Evolutionary conservation across 2,113 vertebrate species (phyloP), one percentile per base, ranked within the genome.

Genomic region (Motacilla alba): DNA sequence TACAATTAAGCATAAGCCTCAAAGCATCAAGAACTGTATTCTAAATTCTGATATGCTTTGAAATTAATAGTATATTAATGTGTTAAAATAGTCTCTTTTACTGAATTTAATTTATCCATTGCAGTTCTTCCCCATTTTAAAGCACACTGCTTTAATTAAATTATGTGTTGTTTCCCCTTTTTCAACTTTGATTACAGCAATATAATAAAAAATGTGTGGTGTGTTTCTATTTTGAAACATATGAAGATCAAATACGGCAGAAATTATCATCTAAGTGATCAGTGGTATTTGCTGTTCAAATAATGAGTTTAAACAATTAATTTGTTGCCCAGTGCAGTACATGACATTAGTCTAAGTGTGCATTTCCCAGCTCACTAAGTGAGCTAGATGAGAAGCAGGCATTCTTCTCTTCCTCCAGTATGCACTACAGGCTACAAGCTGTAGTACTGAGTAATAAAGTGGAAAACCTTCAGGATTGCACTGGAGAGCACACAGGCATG

Each of bases 401-500:
- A 30, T 24, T 27, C 2, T 3, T 41, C 14, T 23, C 4, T 35
- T 72, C 21, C 14, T 67, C 19, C 19, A 7, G 4, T 2, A 19
- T 4, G 5, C 13, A 30, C 6, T 44, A 24, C 4, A 35, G 19
- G 14, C 30, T 41, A 10, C 49, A 67, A 39, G 7, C 9, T 43
- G 10, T 23, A 56, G 21, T 19, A 18, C 4, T 41, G 52, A 10
- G 14, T 49, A n/a, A 28, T 20, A 37, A 49, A 73, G 12, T 33
- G 18, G 8, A n/a, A 50, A n/a, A 79, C 11, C 14, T 58, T 17
- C 23, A 58, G 26, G 8, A 13, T 2, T 72, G 11, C 17, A 13
- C 11, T 15, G 12, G 5, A 56, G 41, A 81, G 12, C 24, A 27
- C 18, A 7, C 0, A 0, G 33, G 17, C 3, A 19, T 43, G 41